Conservation (phyloP, 2,797 vertebrate genomes). For the Buceros bicornis region DNA sequence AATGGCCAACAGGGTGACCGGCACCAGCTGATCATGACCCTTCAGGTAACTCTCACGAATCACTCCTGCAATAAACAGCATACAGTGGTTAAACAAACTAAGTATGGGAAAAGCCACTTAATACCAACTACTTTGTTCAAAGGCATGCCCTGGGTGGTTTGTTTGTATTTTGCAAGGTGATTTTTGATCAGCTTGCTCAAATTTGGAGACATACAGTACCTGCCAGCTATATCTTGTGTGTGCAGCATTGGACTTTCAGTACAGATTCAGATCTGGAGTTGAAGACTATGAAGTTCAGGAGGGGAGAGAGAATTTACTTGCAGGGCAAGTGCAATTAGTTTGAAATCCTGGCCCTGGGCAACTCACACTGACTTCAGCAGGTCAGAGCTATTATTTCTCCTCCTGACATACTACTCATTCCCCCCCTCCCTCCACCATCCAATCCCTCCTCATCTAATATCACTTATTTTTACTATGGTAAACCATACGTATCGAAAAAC, state of each 20-base stretch:
- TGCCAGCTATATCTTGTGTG: not conserved
- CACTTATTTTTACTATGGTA: not conserved
- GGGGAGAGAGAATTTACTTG: not conserved
- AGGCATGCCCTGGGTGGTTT: not conserved
- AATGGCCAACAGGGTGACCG: constrained; percentile 94
- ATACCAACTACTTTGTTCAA: not conserved
- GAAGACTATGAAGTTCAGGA: not conserved
- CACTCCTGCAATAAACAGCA: constrained; percentile 90
- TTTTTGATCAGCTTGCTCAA: not conserved
- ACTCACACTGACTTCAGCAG: not conserved
- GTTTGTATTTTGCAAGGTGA: not conserved
- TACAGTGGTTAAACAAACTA: constrained; percentile 53
- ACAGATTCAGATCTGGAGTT: not conserved
- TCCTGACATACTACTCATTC: not conserved
- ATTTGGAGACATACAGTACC: not conserved
- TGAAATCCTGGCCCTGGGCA: not conserved
- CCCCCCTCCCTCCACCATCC: not conserved
- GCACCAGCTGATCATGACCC: constrained; percentile 95
- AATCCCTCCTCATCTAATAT: not conserved
- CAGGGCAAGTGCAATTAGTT: not conserved
- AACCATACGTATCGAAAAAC: not conserved
- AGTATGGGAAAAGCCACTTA: not conserved
- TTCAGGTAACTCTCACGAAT: constrained; percentile 98
- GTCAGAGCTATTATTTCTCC: not conserved
- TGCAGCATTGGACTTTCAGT: not conserved